phyloP scores from a whole-genome alignment of 2,888 invertebrate species.

The Parnassius glacialis region DNA sequence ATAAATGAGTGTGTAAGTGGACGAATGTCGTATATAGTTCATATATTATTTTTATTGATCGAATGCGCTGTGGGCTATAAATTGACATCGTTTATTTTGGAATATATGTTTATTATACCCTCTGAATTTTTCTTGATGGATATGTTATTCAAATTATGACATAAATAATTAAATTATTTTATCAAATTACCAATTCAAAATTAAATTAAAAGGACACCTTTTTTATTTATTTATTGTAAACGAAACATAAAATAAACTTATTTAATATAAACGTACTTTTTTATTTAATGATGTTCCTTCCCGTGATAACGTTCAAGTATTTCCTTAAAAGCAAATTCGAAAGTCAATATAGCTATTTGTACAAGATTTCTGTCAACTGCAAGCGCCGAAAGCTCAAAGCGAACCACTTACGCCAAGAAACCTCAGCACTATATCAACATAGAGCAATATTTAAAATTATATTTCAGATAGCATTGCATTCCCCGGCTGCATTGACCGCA shows the following conservation, averaged over 20 bases:
- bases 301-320: constrained; percentile 27
- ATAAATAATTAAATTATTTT: background rate
- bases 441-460: constrained; percentile 63
- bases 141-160: background rate
- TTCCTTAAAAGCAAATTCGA: constrained; percentile 18
- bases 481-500: constrained; percentile 73
- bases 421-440: constrained; percentile 57
- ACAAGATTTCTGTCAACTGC: constrained; percentile 20
- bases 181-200: too few species aligned
- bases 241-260: too few species aligned
- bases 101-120: background rate
- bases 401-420: constrained; percentile 45
- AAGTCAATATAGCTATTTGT: constrained; percentile 19
- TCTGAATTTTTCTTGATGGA: background rate
- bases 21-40: constrained; percentile 59
- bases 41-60: constrained; percentile 51
- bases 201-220: too few species aligned
- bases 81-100: constrained; percentile 39
- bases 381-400: constrained; percentile 31
- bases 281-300: background rate
- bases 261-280: too few species aligned
- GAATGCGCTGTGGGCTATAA: constrained; percentile 49
- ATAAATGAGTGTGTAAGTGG: constrained; percentile 80
- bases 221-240: too few species aligned
- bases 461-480: constrained; percentile 69